Evolutionary conservation across 2,797 vertebrate genomes (phyloP).

Genomic region (Chelidonichthys spinosus): DNA sequence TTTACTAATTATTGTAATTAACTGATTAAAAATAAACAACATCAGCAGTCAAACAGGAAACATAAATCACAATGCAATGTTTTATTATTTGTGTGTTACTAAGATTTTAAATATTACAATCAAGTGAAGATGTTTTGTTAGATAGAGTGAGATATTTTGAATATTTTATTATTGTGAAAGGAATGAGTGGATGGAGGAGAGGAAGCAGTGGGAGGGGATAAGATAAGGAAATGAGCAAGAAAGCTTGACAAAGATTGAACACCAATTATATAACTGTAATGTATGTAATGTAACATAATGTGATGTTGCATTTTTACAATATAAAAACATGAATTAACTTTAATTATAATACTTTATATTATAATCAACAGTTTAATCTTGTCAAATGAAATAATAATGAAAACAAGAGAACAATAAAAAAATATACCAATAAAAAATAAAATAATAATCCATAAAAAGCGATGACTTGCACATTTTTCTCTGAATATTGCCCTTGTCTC

Average conservation of each 20-base stretch:
- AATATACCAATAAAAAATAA: background rate
- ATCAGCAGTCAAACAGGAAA: constrained; percentile 26
- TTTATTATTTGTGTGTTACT: background rate
- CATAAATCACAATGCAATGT: background rate
- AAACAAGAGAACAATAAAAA: background rate
- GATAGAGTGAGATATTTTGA: background rate
- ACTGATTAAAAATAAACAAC: constrained; percentile 4
- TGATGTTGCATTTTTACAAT: too few species aligned
- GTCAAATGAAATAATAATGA: too few species aligned
- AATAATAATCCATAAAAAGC: background rate
- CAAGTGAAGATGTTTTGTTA: background rate
- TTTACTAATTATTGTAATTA: background rate
- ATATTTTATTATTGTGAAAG: background rate
- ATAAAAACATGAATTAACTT: too few species aligned
- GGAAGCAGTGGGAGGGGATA: background rate
- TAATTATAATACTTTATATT: too few species aligned
- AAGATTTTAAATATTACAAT: background rate
- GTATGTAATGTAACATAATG: too few species aligned
- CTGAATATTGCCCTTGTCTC: too few species aligned
- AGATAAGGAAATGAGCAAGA: too few species aligned
- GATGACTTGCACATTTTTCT: background rate
- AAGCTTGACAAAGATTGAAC: too few species aligned
- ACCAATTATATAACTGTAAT: too few species aligned
- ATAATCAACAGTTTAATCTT: too few species aligned
- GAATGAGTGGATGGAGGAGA: background rate